Base-by-base conservation (phyloP, 2,113 vertebrate species). In the Saccopteryx leptura region DNA sequence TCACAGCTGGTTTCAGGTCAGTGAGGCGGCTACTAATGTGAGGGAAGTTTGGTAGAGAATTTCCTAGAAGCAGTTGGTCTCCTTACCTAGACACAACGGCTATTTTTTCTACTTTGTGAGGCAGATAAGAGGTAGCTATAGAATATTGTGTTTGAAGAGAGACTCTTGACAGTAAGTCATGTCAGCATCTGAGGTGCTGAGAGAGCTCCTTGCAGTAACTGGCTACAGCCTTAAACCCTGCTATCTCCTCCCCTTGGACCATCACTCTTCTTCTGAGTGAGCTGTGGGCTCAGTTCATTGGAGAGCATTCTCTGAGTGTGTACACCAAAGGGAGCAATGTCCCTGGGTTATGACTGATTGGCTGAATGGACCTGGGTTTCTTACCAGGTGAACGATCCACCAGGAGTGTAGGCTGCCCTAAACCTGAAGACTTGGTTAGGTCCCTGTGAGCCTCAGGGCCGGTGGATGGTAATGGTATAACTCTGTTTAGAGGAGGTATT, bases 31-130 rank as follows among this genome's bases (percentile, higher is more conserved):
- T 58, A 58, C 26, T 48, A 15, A 81, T 8, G 28, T 78, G 50
- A n/a, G 63, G 31, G 68, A 65, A 78, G 26, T 78, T 88, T 46
- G 63, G 50, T 66, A 66, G 90, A 52, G 61, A 81, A 68, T 86
- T 94, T 92, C 63, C 79, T 94, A 69, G 54, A 95, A 82, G 52
- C 39, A 69, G 50, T 72, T 81, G 71, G 69, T 61, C 71, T 76
- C 0, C 8, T 80, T 89, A 91, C 50, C 48, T 60, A 72, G n/a
- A 80, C 24, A 31, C 50, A 88, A 79, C 74, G 39, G 31, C 68
- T 74, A 0, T 5, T 80, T 69, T 81, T 65, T 7, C 23, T 68
- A 54, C 15, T 66, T 65, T 86, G n/a, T 26, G 39, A 93, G 50
- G 23, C 52, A 91, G 39, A 19, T 80, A 79, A 52, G 31, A 5